These are phyloP conservation scores for Parochlus steinenii DNA, from an alignment of 2,888 invertebrate genomes.

Conservation along the genomic window DNA sequence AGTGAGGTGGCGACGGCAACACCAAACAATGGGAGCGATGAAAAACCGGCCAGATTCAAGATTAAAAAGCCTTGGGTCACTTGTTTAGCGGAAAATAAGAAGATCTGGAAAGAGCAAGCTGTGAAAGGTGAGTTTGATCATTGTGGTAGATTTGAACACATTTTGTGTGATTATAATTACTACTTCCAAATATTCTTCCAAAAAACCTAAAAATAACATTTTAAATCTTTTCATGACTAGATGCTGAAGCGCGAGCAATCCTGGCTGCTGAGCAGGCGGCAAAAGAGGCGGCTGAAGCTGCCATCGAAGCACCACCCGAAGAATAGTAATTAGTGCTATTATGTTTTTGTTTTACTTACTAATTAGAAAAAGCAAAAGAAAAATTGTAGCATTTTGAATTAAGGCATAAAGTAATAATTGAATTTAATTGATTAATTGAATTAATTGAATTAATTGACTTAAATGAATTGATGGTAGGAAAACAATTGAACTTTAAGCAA, in stretches of 20 bases:
- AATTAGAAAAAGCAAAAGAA: too few species aligned
- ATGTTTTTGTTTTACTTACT: too few species aligned
- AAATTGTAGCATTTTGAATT: too few species aligned
- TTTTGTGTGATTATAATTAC: neutral
- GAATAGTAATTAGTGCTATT: conserved; percentile 10
- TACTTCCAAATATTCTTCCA: neutral
- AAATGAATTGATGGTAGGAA: too few species aligned
- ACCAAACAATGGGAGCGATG: conserved; percentile 19
- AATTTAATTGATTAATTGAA: too few species aligned
- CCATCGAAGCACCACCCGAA: conserved; percentile 5
- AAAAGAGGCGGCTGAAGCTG: conserved; percentile 5
- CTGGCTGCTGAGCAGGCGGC: conserved; percentile 13
- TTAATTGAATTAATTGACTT: too few species aligned
- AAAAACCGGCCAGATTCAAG: conserved; percentile 36
- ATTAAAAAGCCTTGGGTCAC: conserved; percentile 66
- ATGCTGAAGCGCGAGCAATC: conserved; percentile 18
- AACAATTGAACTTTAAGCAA: too few species aligned
- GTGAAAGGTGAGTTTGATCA: conserved; percentile 39
- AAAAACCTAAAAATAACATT: neutral
- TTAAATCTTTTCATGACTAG: conserved; percentile 14
- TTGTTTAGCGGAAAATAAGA: conserved; percentile 63
- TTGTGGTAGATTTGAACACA: neutral
- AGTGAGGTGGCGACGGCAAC: conserved; percentile 14
- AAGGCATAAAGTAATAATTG: too few species aligned
- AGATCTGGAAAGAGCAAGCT: conserved; percentile 69